phyloP scores from a whole-genome alignment of 2,797 vertebrate genomes.

The Mormyrus hasselquistii region DNA sequence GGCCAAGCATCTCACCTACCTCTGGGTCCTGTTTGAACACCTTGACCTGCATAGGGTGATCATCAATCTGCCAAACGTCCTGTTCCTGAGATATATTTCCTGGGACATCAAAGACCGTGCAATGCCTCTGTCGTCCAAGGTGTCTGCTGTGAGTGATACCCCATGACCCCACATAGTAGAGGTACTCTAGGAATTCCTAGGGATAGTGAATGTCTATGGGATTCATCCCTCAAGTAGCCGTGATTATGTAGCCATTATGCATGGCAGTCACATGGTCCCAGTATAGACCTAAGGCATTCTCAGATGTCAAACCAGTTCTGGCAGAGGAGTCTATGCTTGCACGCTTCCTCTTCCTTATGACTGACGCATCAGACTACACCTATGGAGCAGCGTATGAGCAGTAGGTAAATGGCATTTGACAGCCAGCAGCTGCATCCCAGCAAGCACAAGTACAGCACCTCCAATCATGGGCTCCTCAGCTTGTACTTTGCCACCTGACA shows the following conservation, averaged over 20 bases:
- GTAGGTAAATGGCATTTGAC: background rate
- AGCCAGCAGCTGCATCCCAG: background rate
- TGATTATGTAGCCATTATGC: background rate
- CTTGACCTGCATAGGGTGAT: background rate
- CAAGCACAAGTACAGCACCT: background rate
- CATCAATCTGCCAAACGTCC: background rate
- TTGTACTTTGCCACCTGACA: background rate
- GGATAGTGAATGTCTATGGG: background rate
- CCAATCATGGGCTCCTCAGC: background rate
- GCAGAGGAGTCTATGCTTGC: background rate
- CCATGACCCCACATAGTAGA: background rate
- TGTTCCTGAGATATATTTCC: background rate
- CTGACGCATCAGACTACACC: background rate
- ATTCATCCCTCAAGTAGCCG: background rate
- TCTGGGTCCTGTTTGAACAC: background rate
- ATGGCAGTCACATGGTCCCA: background rate
- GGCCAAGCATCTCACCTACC: background rate
- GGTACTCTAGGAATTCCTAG: background rate
- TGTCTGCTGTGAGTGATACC: background rate
- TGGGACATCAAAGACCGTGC: background rate
- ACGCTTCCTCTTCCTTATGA: background rate
- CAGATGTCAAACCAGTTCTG: background rate
- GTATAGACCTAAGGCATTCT: background rate
- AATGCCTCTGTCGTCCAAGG: background rate
- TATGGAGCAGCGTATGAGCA: background rate